Evolutionary conservation across 1,140 invertebrate genomes (phyloP).

Genomic region (Pogonognathellus flavescens): DNA sequence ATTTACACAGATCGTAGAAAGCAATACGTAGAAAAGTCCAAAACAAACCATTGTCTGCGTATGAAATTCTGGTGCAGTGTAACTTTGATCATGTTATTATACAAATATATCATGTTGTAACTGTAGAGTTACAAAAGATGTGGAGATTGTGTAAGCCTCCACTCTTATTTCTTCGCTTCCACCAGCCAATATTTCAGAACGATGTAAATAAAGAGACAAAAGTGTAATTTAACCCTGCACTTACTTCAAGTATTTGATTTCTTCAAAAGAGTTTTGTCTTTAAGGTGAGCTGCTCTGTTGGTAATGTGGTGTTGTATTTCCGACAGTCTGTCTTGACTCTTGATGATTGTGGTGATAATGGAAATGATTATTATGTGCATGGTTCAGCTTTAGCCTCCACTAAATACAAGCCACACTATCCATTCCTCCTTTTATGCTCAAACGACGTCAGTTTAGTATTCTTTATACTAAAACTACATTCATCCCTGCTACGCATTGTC

Average conservation of each 20-base stretch:
- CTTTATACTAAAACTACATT: too few relatives aligned
- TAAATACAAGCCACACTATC: not conserved
- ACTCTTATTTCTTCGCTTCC: not conserved
- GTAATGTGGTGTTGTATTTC: slow-evolving; percentile 13
- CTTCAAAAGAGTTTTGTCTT: slow-evolving; percentile 13
- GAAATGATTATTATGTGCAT: not conserved
- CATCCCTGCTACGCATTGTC: too few relatives aligned
- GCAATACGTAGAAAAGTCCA: too few relatives aligned
- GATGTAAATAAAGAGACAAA: slow-evolving; percentile 18
- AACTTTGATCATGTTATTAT: not conserved
- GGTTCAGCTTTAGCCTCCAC: not conserved
- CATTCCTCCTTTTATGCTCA: too few relatives aligned
- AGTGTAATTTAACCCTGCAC: not conserved
- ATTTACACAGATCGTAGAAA: too few relatives aligned
- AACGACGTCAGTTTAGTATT: too few relatives aligned
- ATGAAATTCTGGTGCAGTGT: too few relatives aligned
- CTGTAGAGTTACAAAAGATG: too few relatives aligned
- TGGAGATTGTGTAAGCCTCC: not conserved
- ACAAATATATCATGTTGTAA: not conserved
- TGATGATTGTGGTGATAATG: slow-evolving; percentile 21
- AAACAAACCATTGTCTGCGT: too few relatives aligned
- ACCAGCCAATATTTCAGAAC: not conserved
- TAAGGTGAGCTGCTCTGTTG: not conserved
- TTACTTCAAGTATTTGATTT: not conserved
- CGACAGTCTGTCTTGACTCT: not conserved